A percentile compares a stretch with the other conserved stretches of the same genome.
Conservation (phyloP, 1,140 invertebrate genomes). For the Hyphantria cunea region DNA sequence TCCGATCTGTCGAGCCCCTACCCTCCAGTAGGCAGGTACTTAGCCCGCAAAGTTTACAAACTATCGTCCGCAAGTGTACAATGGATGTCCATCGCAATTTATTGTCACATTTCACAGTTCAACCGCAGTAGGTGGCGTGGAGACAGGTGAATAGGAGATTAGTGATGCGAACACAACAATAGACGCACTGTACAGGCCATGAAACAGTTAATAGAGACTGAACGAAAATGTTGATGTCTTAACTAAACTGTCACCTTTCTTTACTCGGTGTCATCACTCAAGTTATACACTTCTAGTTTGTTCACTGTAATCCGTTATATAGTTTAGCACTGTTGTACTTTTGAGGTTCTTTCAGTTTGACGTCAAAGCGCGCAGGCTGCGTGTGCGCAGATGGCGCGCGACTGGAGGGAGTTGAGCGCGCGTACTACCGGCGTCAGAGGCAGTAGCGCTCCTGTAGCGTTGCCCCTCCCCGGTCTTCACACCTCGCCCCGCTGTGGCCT, state of each 20-base stretch:
- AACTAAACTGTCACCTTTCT: slow-evolving; percentile 40
- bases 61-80: slow-evolving; percentile 50
- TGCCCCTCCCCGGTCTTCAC: slow-evolving; percentile 40
- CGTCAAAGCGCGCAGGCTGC: slow-evolving; percentile 52
- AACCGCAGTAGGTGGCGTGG: slow-evolving; percentile 59
- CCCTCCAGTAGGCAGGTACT: slow-evolving; percentile 71
- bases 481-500: slow-evolving; percentile 30
- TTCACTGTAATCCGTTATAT: slow-evolving; percentile 72
- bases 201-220: slow-evolving; percentile 69
- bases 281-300: slow-evolving; percentile 47
- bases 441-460: slow-evolving; percentile 73
- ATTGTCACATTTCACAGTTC: slow-evolving; percentile 79
- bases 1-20: slow-evolving; percentile 45
- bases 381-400: slow-evolving; percentile 64
- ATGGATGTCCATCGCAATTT: slow-evolving; percentile 71
- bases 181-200: slow-evolving; percentile 69
- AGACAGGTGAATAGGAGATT: slow-evolving; percentile 76
- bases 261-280: slow-evolving; percentile 41
- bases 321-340: slow-evolving; percentile 35
- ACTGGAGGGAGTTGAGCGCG: slow-evolving; percentile 65
- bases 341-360: slow-evolving; percentile 45
- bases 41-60: slow-evolving; percentile 73
- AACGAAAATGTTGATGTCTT: slow-evolving; percentile 49
- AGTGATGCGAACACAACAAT: slow-evolving; percentile 71
- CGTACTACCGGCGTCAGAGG: slow-evolving; percentile 74